Evolutionary conservation across 2,888 invertebrate species (phyloP).

Genomic region (Nezara viridula): DNA sequence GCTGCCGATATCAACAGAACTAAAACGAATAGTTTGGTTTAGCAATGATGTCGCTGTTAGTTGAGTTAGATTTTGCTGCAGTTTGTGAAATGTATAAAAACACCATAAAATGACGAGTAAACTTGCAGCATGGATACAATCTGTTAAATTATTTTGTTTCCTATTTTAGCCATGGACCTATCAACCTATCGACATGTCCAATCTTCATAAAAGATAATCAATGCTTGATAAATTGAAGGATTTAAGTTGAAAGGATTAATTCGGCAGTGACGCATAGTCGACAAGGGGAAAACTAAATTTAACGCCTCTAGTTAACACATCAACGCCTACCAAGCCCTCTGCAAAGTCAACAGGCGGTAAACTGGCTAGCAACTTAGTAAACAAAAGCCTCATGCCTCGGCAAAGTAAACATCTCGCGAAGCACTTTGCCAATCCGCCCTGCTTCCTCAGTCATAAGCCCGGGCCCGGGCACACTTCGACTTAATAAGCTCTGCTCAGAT

Average conservation of each 20-base stretch:
- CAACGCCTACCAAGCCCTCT: neutral
- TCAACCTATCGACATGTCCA: neutral
- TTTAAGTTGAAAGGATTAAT: conserved; percentile 22
- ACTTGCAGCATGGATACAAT: no score
- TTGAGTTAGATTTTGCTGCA: no score
- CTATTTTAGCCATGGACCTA: no score
- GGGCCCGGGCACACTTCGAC: neutral
- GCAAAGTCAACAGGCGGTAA: neutral
- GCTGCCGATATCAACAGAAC: no score
- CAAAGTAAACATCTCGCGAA: conserved; percentile 16
- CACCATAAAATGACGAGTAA: no score
- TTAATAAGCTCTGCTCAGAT: neutral
- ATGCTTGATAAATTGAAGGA: neutral
- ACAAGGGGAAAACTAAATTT: conserved; percentile 30
- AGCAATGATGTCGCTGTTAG: no score
- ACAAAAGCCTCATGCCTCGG: conserved; percentile 40
- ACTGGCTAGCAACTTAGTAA: neutral
- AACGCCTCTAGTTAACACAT: conserved; percentile 34
- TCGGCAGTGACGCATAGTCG: neutral
- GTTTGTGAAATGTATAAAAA: no score
- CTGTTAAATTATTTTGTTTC: no score
- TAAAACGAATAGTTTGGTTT: no score
- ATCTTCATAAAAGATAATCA: neutral
- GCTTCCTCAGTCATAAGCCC: neutral
- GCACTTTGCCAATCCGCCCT: conserved; percentile 5